Conservation (phyloP, 2,113 vertebrate genomes). For the Periophthalmus modestus region DNA sequence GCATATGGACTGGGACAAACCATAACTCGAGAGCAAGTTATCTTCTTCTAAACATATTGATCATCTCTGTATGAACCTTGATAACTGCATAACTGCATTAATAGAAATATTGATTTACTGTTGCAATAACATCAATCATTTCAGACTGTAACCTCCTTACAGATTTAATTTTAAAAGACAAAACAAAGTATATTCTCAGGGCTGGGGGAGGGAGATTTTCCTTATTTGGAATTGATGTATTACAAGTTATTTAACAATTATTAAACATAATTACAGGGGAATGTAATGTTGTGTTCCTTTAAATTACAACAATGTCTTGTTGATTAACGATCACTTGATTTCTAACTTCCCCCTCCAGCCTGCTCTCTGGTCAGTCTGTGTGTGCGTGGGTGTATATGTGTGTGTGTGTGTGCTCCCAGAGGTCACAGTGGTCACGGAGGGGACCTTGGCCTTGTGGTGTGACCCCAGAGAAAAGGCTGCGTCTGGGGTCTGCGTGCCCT, state of each 20-base stretch:
- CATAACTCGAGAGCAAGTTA: too few relatives aligned
- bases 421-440: slow-evolving; percentile 59
- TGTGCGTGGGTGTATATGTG: slow-evolving; percentile 33
- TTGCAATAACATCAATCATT: too few relatives aligned
- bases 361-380: slow-evolving; percentile 57
- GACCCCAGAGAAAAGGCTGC: slow-evolving; percentile 72
- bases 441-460: slow-evolving; percentile 77
- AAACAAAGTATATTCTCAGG: too few relatives aligned
- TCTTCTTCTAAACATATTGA: too few relatives aligned
- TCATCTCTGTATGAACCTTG: too few relatives aligned
- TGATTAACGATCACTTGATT: slow-evolving; percentile 29
- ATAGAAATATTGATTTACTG: too few relatives aligned
- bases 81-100: too few relatives aligned
- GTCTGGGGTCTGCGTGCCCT: slow-evolving; percentile 75
- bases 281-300: neutral
- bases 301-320: slow-evolving; percentile 10
- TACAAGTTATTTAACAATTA: neutral
- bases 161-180: neutral
- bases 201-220: too few relatives aligned
- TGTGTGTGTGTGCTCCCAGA: slow-evolving; percentile 31
- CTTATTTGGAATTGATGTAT: neutral
- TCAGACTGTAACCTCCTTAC: too few relatives aligned
- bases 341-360: slow-evolving; percentile 41
- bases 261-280: neutral
- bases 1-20: too few relatives aligned